These are phyloP conservation scores for Proisotoma minuta DNA, from an alignment of 2,888 invertebrate species.

Conservation along the genomic window DNA sequence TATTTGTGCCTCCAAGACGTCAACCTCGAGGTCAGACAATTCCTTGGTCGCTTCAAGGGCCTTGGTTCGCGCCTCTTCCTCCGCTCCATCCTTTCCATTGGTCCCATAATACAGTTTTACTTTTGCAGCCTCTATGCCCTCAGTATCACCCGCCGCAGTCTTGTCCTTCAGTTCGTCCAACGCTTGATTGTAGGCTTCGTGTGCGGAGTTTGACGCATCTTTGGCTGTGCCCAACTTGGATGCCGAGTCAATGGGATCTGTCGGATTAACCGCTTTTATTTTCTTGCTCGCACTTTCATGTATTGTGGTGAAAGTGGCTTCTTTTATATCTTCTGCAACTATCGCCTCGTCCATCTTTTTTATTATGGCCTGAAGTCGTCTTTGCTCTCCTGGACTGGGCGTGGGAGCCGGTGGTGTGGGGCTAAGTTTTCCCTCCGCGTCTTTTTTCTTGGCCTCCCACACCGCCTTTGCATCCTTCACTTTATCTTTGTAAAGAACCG, in stretches of 20 bases:
- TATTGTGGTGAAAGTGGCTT: background rate
- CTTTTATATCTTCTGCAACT: background rate
- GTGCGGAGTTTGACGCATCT: background rate
- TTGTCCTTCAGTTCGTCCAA: background rate
- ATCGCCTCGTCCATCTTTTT: slow-evolving; percentile 11
- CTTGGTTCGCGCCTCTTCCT: no score
- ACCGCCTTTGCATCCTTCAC: background rate
- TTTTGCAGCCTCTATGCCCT: no score
- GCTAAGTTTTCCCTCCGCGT: background rate
- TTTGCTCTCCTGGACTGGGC: background rate
- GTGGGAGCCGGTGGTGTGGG: background rate
- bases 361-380: slow-evolving; percentile 12
- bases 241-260: background rate
- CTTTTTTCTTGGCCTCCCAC: background rate
- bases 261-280: background rate
- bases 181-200: background rate
- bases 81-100: no score
- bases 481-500: background rate
- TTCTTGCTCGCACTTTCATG: background rate
- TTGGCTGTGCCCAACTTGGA: background rate
- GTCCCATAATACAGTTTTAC: no score
- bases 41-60: slow-evolving; percentile 12
- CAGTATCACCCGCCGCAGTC: no score
- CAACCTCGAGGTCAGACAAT: slow-evolving; percentile 16
- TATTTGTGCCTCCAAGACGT: slow-evolving; percentile 4